phyloP scores from a whole-genome alignment of 2,113 vertebrate genomes.

The Lepus europaeus region DNA sequence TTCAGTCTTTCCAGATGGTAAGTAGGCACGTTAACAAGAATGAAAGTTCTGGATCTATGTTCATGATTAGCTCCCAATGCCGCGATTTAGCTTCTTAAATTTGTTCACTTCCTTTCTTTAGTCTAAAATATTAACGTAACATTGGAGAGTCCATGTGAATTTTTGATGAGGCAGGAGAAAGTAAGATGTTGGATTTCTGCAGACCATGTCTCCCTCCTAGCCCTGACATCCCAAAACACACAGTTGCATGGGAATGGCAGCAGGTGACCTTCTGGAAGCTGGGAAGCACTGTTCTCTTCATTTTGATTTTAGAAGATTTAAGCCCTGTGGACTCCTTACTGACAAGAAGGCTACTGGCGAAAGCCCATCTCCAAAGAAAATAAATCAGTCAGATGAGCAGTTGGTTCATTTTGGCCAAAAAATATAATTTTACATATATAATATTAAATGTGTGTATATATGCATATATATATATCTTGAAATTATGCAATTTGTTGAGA shows the following conservation, averaged over 20 bases:
- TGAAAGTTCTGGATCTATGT: neutral
- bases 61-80: neutral
- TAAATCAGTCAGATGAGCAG: neutral
- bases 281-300: neutral
- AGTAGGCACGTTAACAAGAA: neutral
- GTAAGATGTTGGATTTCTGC: neutral
- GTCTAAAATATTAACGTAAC: neutral
- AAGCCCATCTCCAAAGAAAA: neutral
- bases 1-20: neutral
- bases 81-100: neutral
- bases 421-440: neutral
- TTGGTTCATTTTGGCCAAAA: neutral
- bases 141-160: neutral
- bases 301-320: neutral
- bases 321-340: neutral
- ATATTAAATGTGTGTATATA: neutral
- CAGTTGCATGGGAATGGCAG: too few relatives aligned
- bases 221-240: neutral
- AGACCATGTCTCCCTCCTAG: fast-evolving
- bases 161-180: neutral
- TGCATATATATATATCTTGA: neutral
- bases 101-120: neutral
- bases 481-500: neutral
- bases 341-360: neutral
- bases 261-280: neutral